Percentiles rank a stretch among this genome's conserved stretches.
These are phyloP conservation scores for Tetramorium alpestre DNA, from an alignment of 1,140 invertebrate species.

Conservation along the genomic window DNA sequence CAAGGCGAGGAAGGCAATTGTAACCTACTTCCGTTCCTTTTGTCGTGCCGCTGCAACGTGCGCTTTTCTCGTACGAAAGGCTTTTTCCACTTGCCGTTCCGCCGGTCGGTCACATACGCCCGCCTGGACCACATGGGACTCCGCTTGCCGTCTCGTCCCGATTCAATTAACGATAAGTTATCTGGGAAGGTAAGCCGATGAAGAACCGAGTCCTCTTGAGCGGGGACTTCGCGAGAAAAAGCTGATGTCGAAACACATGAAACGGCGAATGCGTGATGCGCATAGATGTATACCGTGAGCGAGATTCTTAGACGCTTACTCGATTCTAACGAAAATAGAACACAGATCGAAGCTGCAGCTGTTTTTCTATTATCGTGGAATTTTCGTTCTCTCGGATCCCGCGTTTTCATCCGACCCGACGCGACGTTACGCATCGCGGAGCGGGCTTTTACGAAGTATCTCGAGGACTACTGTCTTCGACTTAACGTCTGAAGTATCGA, in stretches of 20 bases:
- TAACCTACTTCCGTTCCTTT: constrained; percentile 55
- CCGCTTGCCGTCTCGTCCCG: neutral
- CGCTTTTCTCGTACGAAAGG: neutral
- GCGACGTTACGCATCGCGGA: neutral
- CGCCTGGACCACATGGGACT: constrained; percentile 31
- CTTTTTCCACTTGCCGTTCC: constrained; percentile 42
- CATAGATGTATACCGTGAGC: neutral
- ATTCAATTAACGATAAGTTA: constrained; percentile 60
- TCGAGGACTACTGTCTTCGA: neutral
- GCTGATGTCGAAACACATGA: neutral
- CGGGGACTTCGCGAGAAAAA: constrained; percentile 5
- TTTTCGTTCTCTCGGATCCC: neutral
- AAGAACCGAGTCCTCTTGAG: neutral
- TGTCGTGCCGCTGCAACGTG: constrained; percentile 24
- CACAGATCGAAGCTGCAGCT: neutral
- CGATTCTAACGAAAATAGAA: neutral
- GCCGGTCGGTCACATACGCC: constrained; percentile 22
- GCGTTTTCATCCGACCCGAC: neutral
- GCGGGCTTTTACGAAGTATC: neutral
- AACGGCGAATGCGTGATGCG: neutral
- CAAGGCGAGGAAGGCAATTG: constrained; percentile 12
- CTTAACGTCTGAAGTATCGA: neutral
- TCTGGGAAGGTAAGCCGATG: neutral
- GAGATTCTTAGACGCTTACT: neutral
- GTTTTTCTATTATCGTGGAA: neutral